A percentile compares a stretch with the other conserved stretches of the same genome.
phyloP scores from a whole-genome alignment of 2,113 vertebrate genomes.

The Megaleporinus macrocephalus region DNA sequence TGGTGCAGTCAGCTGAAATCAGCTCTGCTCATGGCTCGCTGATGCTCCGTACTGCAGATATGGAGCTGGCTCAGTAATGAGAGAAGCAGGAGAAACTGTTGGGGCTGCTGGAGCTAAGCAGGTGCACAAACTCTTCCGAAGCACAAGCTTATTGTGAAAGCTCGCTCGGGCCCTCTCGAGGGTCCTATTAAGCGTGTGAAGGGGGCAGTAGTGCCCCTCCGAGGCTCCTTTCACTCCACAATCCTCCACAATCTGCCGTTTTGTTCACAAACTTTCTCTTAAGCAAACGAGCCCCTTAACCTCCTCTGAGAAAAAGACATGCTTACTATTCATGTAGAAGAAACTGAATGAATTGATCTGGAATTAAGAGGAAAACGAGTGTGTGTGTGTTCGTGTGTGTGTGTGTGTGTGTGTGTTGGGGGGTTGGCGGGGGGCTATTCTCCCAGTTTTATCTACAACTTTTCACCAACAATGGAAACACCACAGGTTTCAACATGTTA shows the following conservation, averaged over 20 bases:
- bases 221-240: conserved; percentile 57
- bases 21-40: background rate
- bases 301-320: conserved; percentile 34
- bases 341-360: conserved; percentile 21
- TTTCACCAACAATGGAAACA: background rate
- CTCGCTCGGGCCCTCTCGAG: conserved; percentile 63
- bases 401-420: background rate
- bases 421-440: too few species aligned
- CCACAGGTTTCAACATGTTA: background rate
- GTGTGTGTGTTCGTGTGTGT: background rate
- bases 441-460: background rate
- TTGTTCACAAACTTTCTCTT: conserved; percentile 61
- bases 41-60: conserved; percentile 23
- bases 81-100: conserved; percentile 35
- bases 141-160: conserved; percentile 61
- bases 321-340: conserved; percentile 29
- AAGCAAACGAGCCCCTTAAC: conserved; percentile 55
- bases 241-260: conserved; percentile 54
- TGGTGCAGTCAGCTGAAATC: background rate
- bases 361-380: conserved; percentile 15
- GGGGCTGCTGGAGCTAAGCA: conserved; percentile 64
- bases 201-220: conserved; percentile 55
- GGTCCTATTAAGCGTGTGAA: conserved; percentile 67
- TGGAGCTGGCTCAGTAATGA: conserved; percentile 23
- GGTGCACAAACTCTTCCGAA: conserved; percentile 67